Evolutionary conservation across 2,888 invertebrate genomes (phyloP).

Genomic region (Netelia inedita): DNA sequence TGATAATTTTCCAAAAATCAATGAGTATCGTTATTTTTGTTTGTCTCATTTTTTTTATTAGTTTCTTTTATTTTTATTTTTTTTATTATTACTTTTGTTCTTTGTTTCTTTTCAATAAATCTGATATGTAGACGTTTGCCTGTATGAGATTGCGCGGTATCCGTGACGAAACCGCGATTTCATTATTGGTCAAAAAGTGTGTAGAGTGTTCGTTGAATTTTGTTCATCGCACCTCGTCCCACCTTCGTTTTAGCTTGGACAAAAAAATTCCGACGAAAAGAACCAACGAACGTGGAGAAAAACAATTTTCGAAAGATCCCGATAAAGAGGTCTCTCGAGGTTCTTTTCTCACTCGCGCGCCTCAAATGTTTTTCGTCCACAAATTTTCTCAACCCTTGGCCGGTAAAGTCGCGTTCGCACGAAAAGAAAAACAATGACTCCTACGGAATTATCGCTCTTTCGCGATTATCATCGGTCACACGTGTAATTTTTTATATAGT

Average conservation of each 20-base stretch:
- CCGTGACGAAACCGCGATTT: constrained; percentile 38
- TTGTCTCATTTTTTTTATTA: constrained; percentile 6
- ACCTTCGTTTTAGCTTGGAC: neutral
- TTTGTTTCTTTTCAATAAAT: constrained; percentile 42
- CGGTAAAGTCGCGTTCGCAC: neutral
- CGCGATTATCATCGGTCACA: constrained; percentile 67
- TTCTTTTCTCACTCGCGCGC: neutral
- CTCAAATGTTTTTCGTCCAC: too few species aligned
- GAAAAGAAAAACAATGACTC: neutral
- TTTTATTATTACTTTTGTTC: constrained; percentile 29
- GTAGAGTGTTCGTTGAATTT: constrained; percentile 57
- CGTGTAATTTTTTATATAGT: constrained; percentile 71
- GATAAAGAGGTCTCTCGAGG: neutral
- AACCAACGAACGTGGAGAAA: neutral
- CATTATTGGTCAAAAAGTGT: constrained; percentile 67
- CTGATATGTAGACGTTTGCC: constrained; percentile 70
- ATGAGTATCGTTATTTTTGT: constrained; percentile 5
- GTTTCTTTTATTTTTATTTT: constrained; percentile 9
- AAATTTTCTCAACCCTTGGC: neutral
- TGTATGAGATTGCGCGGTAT: constrained; percentile 56
- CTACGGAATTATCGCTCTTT: constrained; percentile 23
- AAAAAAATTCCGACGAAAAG: neutral
- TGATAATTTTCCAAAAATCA: constrained; percentile 55
- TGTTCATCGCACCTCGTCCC: neutral
- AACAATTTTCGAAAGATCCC: neutral